Evolutionary conservation across 2,888 invertebrate species (phyloP), one percentile per base, ranked within the genome.

Genomic region (Chaitophorus viminalis): DNA sequence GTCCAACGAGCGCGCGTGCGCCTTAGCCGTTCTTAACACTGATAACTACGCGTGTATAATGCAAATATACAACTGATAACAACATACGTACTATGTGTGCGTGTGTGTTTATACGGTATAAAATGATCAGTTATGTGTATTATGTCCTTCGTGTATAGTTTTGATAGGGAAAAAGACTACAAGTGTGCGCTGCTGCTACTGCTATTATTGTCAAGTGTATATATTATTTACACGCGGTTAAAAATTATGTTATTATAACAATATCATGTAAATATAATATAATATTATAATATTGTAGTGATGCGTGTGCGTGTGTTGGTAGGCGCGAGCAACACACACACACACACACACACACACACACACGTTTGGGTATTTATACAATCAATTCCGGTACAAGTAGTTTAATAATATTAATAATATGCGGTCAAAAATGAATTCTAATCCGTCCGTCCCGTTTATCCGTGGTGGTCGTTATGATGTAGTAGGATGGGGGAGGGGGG

Each of bases 21-120:
- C 72, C 68, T 72, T 72, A 82, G 52, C 33, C 82, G 82, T 82
- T 82, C 17, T 52, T 72, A 72, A 82, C 54, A 31, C 52, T 21
- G 72, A 72, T 82, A 82, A 54, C 29, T 70, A 72, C 29, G 52
- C 46, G 46, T 14, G 46, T 72, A 31, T 54, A 72, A 72, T 82
- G 82, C 70, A 82, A 82, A 72, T 72, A 82, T 68, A 68, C 68
- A 8, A n/a, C 29, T 14, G n/a, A 29, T 68, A 81, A 81, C 36
- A 36, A 81, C 39, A 60, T 72, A 33, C n/a, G 25, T n/a, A 21
- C n/a, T n/a, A 3, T 1, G 8, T 54, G 54, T 54, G 39, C 11
- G 8, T 54, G 6, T 60, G 60, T 60, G 46, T 65, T 8, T 65
- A 29, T 70, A 14, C 3, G 29, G 17, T 70, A 70, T 70, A 70